phyloP scores from a whole-genome alignment of 2,888 invertebrate species.

The Candidula unifasciata region DNA sequence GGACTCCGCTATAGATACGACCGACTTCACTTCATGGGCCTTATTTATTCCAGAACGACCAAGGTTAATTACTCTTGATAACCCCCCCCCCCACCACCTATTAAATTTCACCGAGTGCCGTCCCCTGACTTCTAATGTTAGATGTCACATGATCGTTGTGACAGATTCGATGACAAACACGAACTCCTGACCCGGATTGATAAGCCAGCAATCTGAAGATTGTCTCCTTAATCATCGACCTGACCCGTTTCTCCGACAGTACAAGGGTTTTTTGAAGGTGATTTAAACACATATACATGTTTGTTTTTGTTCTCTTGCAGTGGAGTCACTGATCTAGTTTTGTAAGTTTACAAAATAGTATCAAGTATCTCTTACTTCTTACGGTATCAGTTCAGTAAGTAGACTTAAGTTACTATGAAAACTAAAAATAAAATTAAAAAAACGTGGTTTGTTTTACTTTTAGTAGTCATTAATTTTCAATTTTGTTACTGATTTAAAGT shows the following conservation, averaged over 20 bases:
- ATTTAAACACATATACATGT: background rate
- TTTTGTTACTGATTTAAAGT: too few relatives aligned
- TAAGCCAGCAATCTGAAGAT: background rate
- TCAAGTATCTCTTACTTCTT: too few relatives aligned
- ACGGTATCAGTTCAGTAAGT: too few relatives aligned
- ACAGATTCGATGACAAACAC: background rate
- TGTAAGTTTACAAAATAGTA: background rate
- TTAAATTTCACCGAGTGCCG: background rate
- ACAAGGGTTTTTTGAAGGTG: background rate
- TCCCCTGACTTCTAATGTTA: constrained; percentile 8
- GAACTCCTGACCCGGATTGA: background rate
- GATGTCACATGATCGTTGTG: background rate
- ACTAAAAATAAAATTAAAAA: too few relatives aligned
- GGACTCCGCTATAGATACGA: too few relatives aligned
- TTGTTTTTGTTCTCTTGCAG: background rate
- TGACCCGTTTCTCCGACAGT: background rate
- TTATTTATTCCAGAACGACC: too few relatives aligned
- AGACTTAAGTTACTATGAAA: too few relatives aligned
- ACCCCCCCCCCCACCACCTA: too few relatives aligned
- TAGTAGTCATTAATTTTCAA: too few relatives aligned
- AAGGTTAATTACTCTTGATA: too few relatives aligned
- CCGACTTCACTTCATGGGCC: too few relatives aligned
- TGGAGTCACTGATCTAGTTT: background rate
- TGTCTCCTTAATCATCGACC: background rate
- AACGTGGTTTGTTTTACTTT: too few relatives aligned